phyloP scores from a whole-genome alignment of 2,113 vertebrate species.

The Cynocephalus volans region DNA sequence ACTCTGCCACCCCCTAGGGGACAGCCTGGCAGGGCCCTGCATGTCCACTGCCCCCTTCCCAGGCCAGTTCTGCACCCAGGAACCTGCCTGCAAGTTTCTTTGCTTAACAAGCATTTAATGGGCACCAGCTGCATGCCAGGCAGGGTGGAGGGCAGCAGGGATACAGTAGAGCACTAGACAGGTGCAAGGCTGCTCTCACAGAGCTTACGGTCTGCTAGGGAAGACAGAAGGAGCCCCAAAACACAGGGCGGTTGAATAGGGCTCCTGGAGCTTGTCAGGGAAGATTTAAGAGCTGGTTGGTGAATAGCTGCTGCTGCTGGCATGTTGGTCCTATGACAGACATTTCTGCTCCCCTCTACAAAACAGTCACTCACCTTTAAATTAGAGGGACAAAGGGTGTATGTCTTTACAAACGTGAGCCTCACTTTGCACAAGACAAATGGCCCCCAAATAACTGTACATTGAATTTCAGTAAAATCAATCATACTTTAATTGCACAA shows the following conservation, averaged over 20 bases:
- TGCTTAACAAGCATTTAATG: neutral
- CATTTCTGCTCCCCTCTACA: neutral
- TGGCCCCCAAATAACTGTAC: constrained; percentile 60
- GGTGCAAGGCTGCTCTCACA: neutral
- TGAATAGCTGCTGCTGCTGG: neutral
- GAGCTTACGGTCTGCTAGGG: neutral
- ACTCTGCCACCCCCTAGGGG: constrained; percentile 80
- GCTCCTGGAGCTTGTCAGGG: neutral
- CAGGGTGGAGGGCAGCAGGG: rapidly evolving
- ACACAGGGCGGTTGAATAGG: rapidly evolving
- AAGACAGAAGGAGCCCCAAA: neutral
- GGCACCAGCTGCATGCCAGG: too few relatives aligned
- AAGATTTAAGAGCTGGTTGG: neutral
- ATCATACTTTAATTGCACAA: constrained; percentile 31
- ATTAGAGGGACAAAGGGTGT: neutral
- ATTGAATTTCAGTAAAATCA: constrained; percentile 63
- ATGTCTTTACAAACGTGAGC: constrained; percentile 15
- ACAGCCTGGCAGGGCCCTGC: constrained; percentile 60
- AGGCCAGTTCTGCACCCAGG: neutral
- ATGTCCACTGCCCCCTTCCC: neutral
- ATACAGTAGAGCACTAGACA: neutral
- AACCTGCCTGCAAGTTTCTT: neutral
- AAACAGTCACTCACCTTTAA: constrained; percentile 41
- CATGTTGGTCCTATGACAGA: neutral
- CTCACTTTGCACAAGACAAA: constrained; percentile 67